phyloP scores from a whole-genome alignment of 1,140 invertebrate species.

The Diorhabda elongata region DNA sequence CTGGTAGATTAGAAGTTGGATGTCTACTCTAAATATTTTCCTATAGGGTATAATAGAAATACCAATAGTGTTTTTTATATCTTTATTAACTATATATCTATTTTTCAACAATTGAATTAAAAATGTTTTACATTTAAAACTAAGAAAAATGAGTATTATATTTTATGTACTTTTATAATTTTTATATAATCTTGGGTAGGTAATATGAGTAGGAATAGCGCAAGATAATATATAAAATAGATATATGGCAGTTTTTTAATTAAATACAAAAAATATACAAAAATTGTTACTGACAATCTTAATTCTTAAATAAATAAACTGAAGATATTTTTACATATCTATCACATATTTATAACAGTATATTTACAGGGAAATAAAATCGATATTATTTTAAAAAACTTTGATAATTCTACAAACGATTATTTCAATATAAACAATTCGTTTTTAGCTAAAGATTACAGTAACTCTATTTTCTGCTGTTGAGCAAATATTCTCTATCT shows the following conservation, averaged over 20 bases:
- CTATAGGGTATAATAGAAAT: no score
- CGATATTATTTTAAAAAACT: not conserved
- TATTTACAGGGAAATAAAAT: slow-evolving; percentile 3
- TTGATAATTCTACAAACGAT: not conserved
- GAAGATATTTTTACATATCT: slow-evolving; percentile 1
- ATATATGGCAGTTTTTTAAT: slow-evolving; percentile 16
- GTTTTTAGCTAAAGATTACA: not conserved
- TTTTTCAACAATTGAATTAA: no score
- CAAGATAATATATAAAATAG: not conserved
- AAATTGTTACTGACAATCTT: slow-evolving; percentile 11
- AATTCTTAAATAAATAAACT: slow-evolving; percentile 14
- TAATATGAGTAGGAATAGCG: not conserved
- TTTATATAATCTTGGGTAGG: not conserved
- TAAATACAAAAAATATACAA: slow-evolving; percentile 19
- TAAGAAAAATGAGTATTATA: no score
- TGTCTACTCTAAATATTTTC: no score
- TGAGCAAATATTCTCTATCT: slow-evolving; percentile 29
- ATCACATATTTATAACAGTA: slow-evolving; percentile 12
- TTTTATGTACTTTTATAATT: not conserved
- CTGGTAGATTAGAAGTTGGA: no score
- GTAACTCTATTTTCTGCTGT: slow-evolving; percentile 2
- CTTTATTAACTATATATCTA: no score
- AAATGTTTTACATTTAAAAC: no score
- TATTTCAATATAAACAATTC: not conserved
- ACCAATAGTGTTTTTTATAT: no score